Percentiles rank a stretch among this genome's conserved stretches.
Evolutionary conservation across 2,113 vertebrate genomes (phyloP).

Genomic region (Malurus cyaneus): DNA sequence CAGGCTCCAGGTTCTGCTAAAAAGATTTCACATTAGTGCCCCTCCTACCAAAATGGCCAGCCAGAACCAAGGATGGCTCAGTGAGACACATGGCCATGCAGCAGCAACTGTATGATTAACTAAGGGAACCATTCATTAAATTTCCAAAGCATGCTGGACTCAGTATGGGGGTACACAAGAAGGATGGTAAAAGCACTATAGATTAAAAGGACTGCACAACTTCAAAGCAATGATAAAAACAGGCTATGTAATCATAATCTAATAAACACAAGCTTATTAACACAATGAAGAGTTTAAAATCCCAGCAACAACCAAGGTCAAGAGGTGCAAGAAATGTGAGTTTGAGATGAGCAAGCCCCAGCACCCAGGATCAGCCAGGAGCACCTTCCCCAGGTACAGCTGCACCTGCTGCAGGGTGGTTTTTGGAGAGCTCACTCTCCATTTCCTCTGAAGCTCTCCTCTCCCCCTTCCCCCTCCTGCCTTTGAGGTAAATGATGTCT

Average conservation of each 20-base stretch:
- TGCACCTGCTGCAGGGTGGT: background rate
- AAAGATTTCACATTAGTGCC: background rate
- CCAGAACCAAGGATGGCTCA: background rate
- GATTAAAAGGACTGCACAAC: no score
- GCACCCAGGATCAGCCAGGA: background rate
- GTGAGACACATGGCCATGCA: accelerated
- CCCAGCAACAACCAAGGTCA: background rate
- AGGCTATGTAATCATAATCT: no score
- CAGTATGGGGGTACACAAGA: no score
- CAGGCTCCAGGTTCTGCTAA: background rate
- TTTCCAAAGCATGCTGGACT: no score
- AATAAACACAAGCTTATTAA: background rate
- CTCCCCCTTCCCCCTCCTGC: background rate
- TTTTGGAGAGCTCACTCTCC: background rate
- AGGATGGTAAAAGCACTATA: no score
- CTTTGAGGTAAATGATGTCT: background rate
- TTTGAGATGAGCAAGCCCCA: background rate
- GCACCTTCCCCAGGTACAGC: background rate
- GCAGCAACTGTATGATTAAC: background rate
- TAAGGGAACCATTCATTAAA: no score
- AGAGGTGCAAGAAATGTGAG: background rate
- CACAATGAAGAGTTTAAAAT: background rate
- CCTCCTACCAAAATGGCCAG: background rate
- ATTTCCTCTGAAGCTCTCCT: background rate
- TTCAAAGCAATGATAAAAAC: no score